Percentiles rank a stretch among this genome's conserved stretches.
These are phyloP conservation scores for Erpobdella octoculata DNA, from an alignment of 2,888 invertebrate species.

Conservation along the genomic window DNA sequence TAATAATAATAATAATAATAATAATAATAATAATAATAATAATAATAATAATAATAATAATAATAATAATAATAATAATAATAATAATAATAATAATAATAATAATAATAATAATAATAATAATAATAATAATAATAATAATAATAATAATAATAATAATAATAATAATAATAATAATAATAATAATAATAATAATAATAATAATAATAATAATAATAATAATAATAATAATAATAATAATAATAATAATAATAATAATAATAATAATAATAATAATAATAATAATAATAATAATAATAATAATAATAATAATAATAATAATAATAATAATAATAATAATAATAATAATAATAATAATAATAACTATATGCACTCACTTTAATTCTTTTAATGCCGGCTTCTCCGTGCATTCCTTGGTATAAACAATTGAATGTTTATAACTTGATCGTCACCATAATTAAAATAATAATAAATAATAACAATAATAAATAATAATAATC, in stretches of 20 bases:
- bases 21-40: no score
- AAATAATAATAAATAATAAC: not conserved
- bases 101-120: no score
- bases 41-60: no score
- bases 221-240: not conserved
- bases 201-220: no score
- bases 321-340: not conserved
- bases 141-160: no score
- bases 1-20: no score
- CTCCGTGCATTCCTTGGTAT: conserved; percentile 49
- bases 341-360: not conserved
- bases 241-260: not conserved
- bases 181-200: no score
- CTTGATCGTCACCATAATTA: not conserved
- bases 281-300: not conserved
- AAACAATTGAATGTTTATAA: not conserved
- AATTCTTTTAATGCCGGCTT: conserved; percentile 57
- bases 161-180: no score
- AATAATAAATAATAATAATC: not conserved
- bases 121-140: no score
- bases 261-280: not conserved
- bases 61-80: no score
- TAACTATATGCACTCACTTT: conserved; percentile 44
- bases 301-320: not conserved
- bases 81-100: no score